Base-by-base conservation (phyloP, 2,888 invertebrate species). In the Uloborus plumipes region DNA sequence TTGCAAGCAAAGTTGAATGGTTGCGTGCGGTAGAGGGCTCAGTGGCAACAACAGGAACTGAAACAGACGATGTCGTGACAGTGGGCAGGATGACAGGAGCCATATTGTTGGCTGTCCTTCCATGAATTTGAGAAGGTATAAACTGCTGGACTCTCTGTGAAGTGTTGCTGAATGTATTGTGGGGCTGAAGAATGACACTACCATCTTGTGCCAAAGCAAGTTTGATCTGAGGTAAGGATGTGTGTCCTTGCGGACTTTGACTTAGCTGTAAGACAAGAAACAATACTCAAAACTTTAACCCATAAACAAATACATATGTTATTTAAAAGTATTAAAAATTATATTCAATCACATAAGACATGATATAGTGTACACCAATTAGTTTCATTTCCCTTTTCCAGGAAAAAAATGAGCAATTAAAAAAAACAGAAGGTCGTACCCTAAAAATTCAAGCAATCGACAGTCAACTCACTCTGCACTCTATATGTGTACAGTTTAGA, bases 131-230 rank as follows among this genome's bases (percentile, higher is more conserved):
- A 18, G 74, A 74, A 6, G 16, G 20, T 16, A 74, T 26, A 58
- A 65, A 74, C 13, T 74, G 74, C 22, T 81, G 80, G 31, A 81
- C 58, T 58, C 70, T 55, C 50, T 31, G 55, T 20, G 15, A 49
- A 55, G 76, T 3, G 51, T 59, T n/a, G 59, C 47, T n/a, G 53
- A 58, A 62, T 14, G 70, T 6, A 20, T 55, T 78, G 31, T 71
- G 80, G 3, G 85, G 79, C 55, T 87, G 87, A 50, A 87, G 67
- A 22, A 86, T 86, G 13, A 87, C 82, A 73, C 86, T 86, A 6
- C 87, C 87, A 78, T 87, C 87, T 39, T 86, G 87, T 31, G 85
- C 83, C 16, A 87, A 65, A 11, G 87, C 80, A 39, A 87, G 51
- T 70, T 87, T 87, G 31, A 87, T 22, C 67, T 86, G 87, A 51